Conservation (phyloP, 2,888 invertebrate species). For the Drosophila macrospina region DNA sequence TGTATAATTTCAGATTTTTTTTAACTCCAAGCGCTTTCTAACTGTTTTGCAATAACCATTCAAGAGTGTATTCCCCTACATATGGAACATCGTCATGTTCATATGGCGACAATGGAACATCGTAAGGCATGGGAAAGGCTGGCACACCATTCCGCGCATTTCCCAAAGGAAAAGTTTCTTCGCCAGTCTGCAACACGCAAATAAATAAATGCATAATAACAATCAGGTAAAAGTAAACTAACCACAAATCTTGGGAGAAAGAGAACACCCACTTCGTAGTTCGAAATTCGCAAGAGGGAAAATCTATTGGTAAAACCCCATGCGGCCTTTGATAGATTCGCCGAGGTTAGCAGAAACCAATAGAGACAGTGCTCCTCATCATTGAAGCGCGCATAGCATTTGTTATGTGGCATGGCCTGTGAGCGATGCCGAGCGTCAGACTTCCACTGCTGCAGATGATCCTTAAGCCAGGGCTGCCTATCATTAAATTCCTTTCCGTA, state of each 20-base stretch:
- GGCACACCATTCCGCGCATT: conserved; percentile 5
- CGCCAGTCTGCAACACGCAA: conserved; percentile 11
- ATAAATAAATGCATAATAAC: too few species aligned
- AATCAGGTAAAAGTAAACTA: background rate
- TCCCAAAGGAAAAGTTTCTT: conserved; percentile 23
- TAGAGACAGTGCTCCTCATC: conserved; percentile 10
- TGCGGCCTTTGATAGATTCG: conserved; percentile 19
- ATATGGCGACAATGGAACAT: conserved; percentile 24
- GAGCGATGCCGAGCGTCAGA: conserved; percentile 66
- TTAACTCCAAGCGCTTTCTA: too few species aligned
- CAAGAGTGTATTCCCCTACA: background rate
- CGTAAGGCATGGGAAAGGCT: conserved; percentile 19
- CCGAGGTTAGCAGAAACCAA: conserved; percentile 25
- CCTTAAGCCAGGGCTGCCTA: conserved; percentile 11
- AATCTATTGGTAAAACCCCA: conserved; percentile 3
- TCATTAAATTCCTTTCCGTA: background rate
- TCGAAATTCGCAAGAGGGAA: background rate
- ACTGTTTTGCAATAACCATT: background rate
- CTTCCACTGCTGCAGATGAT: conserved; percentile 19
- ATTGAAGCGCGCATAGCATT: conserved; percentile 92
- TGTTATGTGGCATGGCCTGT: conserved; percentile 97
- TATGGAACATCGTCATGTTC: conserved; percentile 1
- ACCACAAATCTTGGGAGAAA: conserved; percentile 27
- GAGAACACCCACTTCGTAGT: conserved; percentile 21
- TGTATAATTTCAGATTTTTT: background rate